Evolutionary conservation across 2,113 vertebrate species (phyloP).

Genomic region (Salvelinus fontinalis): DNA sequence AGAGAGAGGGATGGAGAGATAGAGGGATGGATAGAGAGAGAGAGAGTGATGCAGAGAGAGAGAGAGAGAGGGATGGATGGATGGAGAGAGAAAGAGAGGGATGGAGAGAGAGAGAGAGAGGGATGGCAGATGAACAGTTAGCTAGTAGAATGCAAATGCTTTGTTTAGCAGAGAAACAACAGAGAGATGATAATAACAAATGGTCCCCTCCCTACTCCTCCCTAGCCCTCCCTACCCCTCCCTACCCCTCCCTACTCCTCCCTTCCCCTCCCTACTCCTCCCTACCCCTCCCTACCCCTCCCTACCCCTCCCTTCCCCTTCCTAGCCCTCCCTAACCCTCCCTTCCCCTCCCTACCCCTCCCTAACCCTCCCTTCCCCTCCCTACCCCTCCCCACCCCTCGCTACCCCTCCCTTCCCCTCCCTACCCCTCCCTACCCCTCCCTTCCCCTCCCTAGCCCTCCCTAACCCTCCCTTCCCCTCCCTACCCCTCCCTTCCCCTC

Average conservation of each 20-base stretch:
- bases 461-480: neutral
- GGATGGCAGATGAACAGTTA: too few relatives aligned
- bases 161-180: conserved; percentile 72
- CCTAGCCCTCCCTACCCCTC: too few relatives aligned
- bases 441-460: neutral
- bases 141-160: conserved; percentile 58
- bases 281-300: too few relatives aligned
- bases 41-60: too few relatives aligned
- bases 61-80: too few relatives aligned
- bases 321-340: too few relatives aligned
- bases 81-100: too few relatives aligned
- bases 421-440: conserved; percentile 4
- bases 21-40: too few relatives aligned
- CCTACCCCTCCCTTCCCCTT: conserved; percentile 7
- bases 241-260: neutral
- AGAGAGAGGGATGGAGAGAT: too few relatives aligned
- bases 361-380: neutral
- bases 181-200: conserved; percentile 75
- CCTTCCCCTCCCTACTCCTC: neutral
- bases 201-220: neutral
- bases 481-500: too few relatives aligned
- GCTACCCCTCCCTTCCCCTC: neutral
- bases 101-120: too few relatives aligned
- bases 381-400: too few relatives aligned
- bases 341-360: neutral